Base-by-base conservation (phyloP, 2,797 vertebrate species). In the Crocidura indochinensis region DNA sequence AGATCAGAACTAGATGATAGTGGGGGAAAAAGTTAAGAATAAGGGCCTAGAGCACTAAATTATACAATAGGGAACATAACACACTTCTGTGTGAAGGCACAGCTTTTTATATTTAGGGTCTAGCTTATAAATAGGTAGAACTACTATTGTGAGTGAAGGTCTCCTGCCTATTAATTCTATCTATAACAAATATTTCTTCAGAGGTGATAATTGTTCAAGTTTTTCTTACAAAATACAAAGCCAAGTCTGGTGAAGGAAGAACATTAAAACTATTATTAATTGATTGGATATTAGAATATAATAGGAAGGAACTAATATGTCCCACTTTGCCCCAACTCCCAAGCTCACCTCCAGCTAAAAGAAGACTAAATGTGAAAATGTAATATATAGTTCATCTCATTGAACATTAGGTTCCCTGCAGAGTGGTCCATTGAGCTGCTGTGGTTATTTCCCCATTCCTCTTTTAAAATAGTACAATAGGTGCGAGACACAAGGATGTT, bases 271-370 rank as follows among this genome's bases (percentile, higher is more conserved):
- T 31, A 80, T 22, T 27, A 75, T 3, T 62, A 14, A 19, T 83
- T 83, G 10, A 93, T 78, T 90, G 77, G 31, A 78, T 77, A 62
- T 92, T 62, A 91, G 68, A 78, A 76, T 88, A n/a, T 74, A 90
- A 89, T 1, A 84, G 62, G 29, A 87, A 88, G 46, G 14, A 78
- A 82, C 0, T 17, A 87, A 81, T 89, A 65, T 67, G n/a, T 38
- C 10, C 38, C 4, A 51, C 60, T 15, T 27, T 64, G 10, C 17
- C 2, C 44, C 24, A 76, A 8, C 3, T 24, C 27, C 10, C 71
- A 84, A 82, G 17, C 38, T 93, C 31, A 71, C 46, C 62, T 82
- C 8, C 24, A 87, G 38, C 4, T 64, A 90, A n/a, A 27, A 92
- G 56, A 78, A 77, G 14, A 49, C 69, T 51, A 60, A 65, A 9